Evolutionary conservation across 2,888 invertebrate species (phyloP), one percentile per base, ranked within the genome.

Genomic region (Anodontia alba): DNA sequence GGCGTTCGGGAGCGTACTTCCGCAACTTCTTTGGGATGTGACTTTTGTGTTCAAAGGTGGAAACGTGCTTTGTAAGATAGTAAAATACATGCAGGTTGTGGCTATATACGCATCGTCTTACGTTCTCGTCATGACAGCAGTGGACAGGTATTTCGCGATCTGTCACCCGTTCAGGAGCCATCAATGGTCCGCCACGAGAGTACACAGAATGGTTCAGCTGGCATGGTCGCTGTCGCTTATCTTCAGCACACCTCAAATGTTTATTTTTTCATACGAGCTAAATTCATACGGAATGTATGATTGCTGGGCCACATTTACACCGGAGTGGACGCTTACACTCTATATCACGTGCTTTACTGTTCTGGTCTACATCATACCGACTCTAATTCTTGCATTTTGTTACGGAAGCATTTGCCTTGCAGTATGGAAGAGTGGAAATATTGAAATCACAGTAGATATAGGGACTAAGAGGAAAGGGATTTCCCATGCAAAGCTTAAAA

Each of bases 1-100:
- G 1, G 97, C 96, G 0, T 95, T 96, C 88, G 95, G 96, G 80
- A 96, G 96, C 91, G 96, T 96, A n/a, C 94, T 96, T 17, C 96
- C 97, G 0, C 93, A 93, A 78, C 86, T 93, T 7, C 85, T 90
- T 15, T 91, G 91, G 92, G 92, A 93, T 79, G 76, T 93, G 26
- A 91, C 91, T 0, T 88, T 81, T 80, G 84, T 81, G 1, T 93
- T 92, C 80, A 73, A 86, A 8, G 90, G 90, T 0, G 93, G 94
- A 0, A 91, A 94, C 79, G 82, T 92, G 36, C 81, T 95, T 0
- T 95, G 95, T 85, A 85, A 89, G 23, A 81, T 96, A 43, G 96
- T 97, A 72, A 96, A 96, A 91, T 96, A 96, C 91, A 95, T 95
- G 54, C 96, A 97, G 95, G 74, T 83, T 20, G 77, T 83, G 1